Evolutionary conservation across 1,140 invertebrate genomes (phyloP), one percentile per base, ranked within the genome.

Genomic region (Diorhabda sublineata): DNA sequence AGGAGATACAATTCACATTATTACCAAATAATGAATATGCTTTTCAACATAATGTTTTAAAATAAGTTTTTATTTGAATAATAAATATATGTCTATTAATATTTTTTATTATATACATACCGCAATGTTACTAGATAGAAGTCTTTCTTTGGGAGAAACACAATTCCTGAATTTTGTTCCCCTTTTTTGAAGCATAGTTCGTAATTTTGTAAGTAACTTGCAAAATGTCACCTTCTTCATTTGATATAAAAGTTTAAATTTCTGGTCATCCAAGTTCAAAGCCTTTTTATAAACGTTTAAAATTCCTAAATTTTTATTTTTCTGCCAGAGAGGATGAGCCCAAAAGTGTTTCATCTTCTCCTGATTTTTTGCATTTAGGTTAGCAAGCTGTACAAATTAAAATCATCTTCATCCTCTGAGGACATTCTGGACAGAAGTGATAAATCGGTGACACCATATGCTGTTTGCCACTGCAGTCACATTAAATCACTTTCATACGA

Each of bases 231-330:
- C 62, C 52, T 64, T 64, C 62, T 64, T 52, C 62, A 64, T 64
- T 66, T 56, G 57, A 58, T 59, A 66, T 42, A 66, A 59, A 66
- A 58, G 42, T 66, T 66, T 44, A 59, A 61, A 66, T 58, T 58
- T 66, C 58, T 66, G 56, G 26, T 66, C 41, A 11, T 58, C 65
- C 41, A 66, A 66, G 45, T 58, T 59, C 56, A 66, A 66, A 58
- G 58, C 65, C 65, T 66, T 66, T 66, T 60, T 66, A 66, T 66
- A 58, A 45, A 66, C 47, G 11, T 66, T 66, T 45, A 59, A 66
- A 44, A 66, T 58, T 66, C 64, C 57, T 59, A 58, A 66, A 56
- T 67, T 61, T 45, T 45, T 61, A 67, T 67, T 67, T 67, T 67
- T 59, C 59, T 67, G 58, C 66, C 66, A 67, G 5, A 67, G 66